Conservation (phyloP, 2,888 invertebrate genomes). For the Leptinotarsa tumamoca region DNA sequence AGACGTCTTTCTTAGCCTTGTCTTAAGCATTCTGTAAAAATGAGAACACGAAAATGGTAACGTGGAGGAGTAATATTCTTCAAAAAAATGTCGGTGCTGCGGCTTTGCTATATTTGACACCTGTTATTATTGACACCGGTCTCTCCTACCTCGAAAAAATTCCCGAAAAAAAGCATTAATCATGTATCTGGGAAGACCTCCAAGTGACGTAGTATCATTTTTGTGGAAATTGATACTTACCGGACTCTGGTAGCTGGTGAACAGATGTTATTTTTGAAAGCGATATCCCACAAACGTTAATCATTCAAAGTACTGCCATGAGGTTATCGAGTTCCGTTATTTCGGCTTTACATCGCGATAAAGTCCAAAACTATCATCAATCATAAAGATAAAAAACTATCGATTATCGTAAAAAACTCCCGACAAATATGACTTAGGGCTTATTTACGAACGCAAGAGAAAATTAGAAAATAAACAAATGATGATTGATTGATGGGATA, state of each 20-base stretch:
- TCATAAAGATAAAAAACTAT: conserved; percentile 20
- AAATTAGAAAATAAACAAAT: conserved; percentile 18
- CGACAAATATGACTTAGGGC: conserved; percentile 10
- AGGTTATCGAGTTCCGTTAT: conserved; percentile 14
- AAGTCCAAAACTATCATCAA: conserved; percentile 18
- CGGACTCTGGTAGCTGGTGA: conserved; percentile 30
- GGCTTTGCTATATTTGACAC: no score
- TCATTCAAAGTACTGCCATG: conserved; percentile 11
- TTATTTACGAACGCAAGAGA: conserved; percentile 6
- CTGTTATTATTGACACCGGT: no score
- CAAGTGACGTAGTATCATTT: conserved; percentile 16
- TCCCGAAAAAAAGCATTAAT: conserved; percentile 16
- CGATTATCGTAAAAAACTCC: conserved; percentile 13
- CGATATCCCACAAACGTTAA: conserved; percentile 32
- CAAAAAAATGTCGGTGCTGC: no score
- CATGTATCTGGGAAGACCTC: conserved; percentile 25
- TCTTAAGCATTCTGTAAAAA: no score
- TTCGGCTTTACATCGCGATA: conserved; percentile 17
- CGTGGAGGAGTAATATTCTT: no score
- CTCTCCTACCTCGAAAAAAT: background rate
- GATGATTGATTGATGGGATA: conserved; percentile 7
- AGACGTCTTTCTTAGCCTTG: no score
- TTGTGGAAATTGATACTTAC: conserved; percentile 32
- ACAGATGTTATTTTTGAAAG: conserved; percentile 38
- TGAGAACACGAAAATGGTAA: no score